phyloP scores from a whole-genome alignment of 2,888 invertebrate species.

The Euclidia mi region DNA sequence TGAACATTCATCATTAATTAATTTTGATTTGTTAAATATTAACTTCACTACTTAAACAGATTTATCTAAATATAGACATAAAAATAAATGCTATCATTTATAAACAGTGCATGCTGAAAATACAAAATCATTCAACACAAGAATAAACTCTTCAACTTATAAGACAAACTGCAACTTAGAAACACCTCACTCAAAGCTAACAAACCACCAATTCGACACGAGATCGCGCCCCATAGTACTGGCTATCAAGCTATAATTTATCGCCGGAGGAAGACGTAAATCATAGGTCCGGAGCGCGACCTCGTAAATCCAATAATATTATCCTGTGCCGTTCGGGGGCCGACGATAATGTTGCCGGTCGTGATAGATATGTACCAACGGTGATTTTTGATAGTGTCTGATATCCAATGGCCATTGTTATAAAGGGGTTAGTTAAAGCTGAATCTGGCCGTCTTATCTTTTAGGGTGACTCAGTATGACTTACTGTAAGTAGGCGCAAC shows the following conservation, averaged over 20 bases:
- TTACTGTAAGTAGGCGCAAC: background rate
- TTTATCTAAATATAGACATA: no score
- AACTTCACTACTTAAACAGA: no score
- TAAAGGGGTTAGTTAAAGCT: conserved; percentile 5
- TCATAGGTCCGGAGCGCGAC: conserved; percentile 81
- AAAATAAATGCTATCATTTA: no score
- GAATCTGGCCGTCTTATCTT: background rate
- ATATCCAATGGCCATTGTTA: conserved; percentile 16
- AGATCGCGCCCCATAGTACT: conserved; percentile 46
- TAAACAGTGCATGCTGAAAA: no score
- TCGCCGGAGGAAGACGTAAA: conserved; percentile 85
- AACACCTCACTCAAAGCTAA: conserved; percentile 13
- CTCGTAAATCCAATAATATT: conserved; percentile 88
- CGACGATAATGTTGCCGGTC: conserved; percentile 71
- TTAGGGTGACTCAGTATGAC: background rate
- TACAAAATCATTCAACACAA: background rate
- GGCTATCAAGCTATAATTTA: conserved; percentile 73
- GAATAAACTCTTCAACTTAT: background rate
- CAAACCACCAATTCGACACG: conserved; percentile 38
- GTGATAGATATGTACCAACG: conserved; percentile 42
- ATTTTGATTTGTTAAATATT: no score
- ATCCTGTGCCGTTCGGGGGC: conserved; percentile 72
- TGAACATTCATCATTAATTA: no score
- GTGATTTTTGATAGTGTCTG: conserved; percentile 32
- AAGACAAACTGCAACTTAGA: conserved; percentile 1